Percentiles rank a stretch among this genome's conserved stretches.
phyloP scores from a whole-genome alignment of 1,140 invertebrate genomes.

The Sarcophaga bullata region DNA sequence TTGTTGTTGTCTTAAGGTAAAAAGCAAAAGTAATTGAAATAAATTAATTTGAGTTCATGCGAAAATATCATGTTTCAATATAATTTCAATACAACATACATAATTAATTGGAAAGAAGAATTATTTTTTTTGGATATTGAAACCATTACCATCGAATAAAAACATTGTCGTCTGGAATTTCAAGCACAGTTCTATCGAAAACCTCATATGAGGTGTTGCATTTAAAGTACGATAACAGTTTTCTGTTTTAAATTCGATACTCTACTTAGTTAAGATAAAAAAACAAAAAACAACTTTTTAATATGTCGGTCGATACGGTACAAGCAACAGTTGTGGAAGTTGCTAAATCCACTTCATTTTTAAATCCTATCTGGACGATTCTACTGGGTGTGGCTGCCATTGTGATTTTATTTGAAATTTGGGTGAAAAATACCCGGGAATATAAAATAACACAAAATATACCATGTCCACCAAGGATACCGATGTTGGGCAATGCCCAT shows the following conservation, averaged over 20 bases:
- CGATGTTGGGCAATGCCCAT: slow-evolving; percentile 72
- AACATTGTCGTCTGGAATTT: neutral
- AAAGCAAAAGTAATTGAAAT: too few relatives aligned
- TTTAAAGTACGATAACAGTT: neutral
- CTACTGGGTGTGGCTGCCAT: slow-evolving; percentile 53
- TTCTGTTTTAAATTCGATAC: too few relatives aligned
- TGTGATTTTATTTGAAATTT: slow-evolving; percentile 57
- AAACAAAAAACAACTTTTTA: slow-evolving; percentile 31
- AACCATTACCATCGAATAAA: neutral
- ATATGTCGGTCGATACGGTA: slow-evolving; percentile 59
- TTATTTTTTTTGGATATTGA: too few relatives aligned
- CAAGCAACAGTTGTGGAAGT: slow-evolving; percentile 55
- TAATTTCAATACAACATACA: too few relatives aligned
- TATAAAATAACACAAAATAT: slow-evolving; percentile 67
- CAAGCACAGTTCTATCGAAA: neutral
- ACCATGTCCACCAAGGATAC: slow-evolving; percentile 68
- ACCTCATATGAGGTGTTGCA: neutral
- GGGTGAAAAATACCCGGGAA: slow-evolving; percentile 56
- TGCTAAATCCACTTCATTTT: slow-evolving; percentile 33
- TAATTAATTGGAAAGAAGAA: too few relatives aligned
- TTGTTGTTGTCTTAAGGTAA: too few relatives aligned
- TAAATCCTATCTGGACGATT: slow-evolving; percentile 55
- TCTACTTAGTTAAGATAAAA: slow-evolving; percentile 26
- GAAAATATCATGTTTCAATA: too few relatives aligned
- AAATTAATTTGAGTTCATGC: too few relatives aligned